phyloP scores from a whole-genome alignment of 2,113 vertebrate genomes.

The Alectura lathami region DNA sequence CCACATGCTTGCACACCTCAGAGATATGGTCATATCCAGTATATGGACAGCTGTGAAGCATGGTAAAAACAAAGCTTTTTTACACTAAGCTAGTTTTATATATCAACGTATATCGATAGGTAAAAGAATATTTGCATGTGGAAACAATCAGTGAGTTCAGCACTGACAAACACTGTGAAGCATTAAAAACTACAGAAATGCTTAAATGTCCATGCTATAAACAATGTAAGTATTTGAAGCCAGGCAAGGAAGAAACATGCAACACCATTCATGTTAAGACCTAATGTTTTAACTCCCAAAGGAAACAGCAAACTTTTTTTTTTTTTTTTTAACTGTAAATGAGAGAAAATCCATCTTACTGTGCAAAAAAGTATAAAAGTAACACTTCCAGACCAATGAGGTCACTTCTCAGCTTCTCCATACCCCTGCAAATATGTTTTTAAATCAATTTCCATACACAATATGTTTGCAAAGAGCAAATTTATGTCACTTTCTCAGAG shows the following conservation, averaged over 20 bases:
- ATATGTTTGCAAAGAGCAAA: background rate
- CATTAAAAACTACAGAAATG: background rate
- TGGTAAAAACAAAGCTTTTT: background rate
- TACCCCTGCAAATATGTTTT: background rate
- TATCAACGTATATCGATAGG: background rate
- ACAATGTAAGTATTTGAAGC: background rate
- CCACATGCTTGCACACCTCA: fast-evolving
- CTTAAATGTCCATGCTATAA: background rate
- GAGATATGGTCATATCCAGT: background rate
- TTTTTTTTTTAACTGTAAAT: background rate
- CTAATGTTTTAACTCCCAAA: background rate
- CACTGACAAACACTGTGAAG: background rate
- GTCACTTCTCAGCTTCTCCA: background rate
- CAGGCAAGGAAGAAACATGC: background rate
- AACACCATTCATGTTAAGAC: background rate
- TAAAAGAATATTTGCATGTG: background rate
- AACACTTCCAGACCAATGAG: background rate
- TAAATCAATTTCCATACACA: background rate
- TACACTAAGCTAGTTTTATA: background rate
- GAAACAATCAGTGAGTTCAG: background rate
- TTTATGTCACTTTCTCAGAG: background rate
- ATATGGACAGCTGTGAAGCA: background rate
- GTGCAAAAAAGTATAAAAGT: background rate
- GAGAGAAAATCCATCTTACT: background rate
- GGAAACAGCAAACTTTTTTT: background rate